Conservation (phyloP, 2,888 invertebrate species). For the Scrobipalpa costella region DNA sequence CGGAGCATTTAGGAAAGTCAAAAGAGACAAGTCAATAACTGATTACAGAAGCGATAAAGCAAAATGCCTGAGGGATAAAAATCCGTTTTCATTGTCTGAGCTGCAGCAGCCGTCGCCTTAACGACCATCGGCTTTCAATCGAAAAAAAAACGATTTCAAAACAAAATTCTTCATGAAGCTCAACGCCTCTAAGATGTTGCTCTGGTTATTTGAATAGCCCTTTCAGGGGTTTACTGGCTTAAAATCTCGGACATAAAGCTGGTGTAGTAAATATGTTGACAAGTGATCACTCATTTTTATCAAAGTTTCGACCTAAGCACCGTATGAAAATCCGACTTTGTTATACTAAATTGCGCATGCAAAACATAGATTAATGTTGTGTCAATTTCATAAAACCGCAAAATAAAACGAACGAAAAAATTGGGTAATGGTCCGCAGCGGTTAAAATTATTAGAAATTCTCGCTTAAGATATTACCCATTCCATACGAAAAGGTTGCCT, state of each 20-base stretch:
- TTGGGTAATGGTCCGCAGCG: conserved; percentile 46
- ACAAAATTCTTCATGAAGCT: too few species aligned
- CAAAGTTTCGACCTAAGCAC: too few species aligned
- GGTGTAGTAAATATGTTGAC: too few species aligned
- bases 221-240: too few species aligned
- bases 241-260: too few species aligned
- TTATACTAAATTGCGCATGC: conserved; percentile 47
- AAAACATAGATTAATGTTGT: conserved; percentile 54
- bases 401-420: conserved; percentile 45
- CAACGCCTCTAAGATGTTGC: neutral
- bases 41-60: conserved; percentile 10
- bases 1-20: neutral
- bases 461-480: conserved; percentile 4
- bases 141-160: neutral
- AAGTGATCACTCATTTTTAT: too few species aligned
- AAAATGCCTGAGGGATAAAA: conserved; percentile 3
- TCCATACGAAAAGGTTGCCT: conserved; percentile 4
- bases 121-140: neutral
- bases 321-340: neutral
- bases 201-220: neutral
- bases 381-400: conserved; percentile 51
- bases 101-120: conserved; percentile 11
- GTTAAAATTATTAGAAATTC: conserved; percentile 13
- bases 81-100: neutral
- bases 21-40: conserved; percentile 1